Evolutionary conservation across 2,113 vertebrate genomes (phyloP).

Genomic region (Amphilophus citrinellus): DNA sequence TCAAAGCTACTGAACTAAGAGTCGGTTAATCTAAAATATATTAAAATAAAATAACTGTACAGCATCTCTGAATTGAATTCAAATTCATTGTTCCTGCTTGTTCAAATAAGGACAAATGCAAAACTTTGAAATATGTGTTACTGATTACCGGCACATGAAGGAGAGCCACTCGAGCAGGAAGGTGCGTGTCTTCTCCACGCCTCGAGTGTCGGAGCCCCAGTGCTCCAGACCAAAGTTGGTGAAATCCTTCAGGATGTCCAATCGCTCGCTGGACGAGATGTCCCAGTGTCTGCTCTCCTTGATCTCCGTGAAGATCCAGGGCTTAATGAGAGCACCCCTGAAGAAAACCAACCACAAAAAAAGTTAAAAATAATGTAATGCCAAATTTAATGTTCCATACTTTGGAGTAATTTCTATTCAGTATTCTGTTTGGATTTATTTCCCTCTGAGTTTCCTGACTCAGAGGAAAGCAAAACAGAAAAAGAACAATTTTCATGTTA

Average conservation of each 20-base stretch:
- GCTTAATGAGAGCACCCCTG: slow-evolving; percentile 96
- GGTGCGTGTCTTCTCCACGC: slow-evolving; percentile 92
- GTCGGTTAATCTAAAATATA: not conserved
- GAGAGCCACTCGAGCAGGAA: slow-evolving; percentile 98
- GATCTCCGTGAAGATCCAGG: slow-evolving; percentile 97
- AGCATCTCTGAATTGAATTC: not conserved
- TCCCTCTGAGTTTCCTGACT: too few species aligned
- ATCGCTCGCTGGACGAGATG: slow-evolving; percentile 89
- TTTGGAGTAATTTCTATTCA: not conserved
- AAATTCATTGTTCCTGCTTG: not conserved
- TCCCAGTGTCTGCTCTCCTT: slow-evolving; percentile 97
- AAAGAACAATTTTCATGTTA: too few species aligned
- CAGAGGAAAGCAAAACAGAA: too few species aligned
- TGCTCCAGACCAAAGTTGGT: slow-evolving; percentile 91
- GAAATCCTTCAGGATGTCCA: slow-evolving; percentile 91
- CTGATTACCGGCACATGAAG: slow-evolving; percentile 92
- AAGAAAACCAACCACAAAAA: accelerated
- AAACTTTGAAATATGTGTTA: not conserved
- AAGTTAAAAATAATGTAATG: not conserved
- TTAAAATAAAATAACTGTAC: not conserved
- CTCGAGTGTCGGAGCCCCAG: slow-evolving; percentile 95
- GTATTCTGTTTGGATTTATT: not conserved
- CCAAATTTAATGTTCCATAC: not conserved
- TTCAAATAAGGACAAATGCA: not conserved
- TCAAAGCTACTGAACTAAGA: not conserved